These are phyloP conservation scores for Romanogobio albipinnatus DNA, from an alignment of 2,113 vertebrate genomes.

Conservation along the genomic window DNA sequence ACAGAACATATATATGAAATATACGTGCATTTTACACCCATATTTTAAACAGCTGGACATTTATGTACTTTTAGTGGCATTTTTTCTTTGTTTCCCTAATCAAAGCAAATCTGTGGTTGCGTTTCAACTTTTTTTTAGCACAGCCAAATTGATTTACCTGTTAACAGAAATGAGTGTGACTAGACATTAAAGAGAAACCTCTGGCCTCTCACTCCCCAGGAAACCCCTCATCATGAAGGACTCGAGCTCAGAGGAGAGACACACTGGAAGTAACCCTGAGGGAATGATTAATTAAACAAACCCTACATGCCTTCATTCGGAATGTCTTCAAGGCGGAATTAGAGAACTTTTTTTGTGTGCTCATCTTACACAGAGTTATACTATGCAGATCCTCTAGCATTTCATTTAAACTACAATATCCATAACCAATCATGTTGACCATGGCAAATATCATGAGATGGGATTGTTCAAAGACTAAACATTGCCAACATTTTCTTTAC, in stretches of 20 bases:
- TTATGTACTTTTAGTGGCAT: background rate
- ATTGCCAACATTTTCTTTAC: constrained; percentile 5
- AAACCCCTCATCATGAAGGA: constrained; percentile 9
- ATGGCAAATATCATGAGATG: background rate
- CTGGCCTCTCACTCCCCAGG: constrained; percentile 20
- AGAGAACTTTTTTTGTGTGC: background rate
- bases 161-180: constrained; percentile 41
- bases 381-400: background rate
- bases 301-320: constrained; percentile 5
- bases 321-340: background rate
- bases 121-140: background rate
- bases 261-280: constrained; percentile 12
- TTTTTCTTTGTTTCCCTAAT: background rate
- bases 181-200: constrained; percentile 40
- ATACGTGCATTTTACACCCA: background rate
- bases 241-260: background rate
- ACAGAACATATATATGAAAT: too few species aligned
- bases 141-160: constrained; percentile 61
- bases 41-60: background rate
- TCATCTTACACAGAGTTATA: background rate
- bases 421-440: constrained; percentile 32
- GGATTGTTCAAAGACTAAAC: background rate
- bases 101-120: background rate
- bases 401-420: background rate
- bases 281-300: background rate